Evolutionary conservation across 2,797 vertebrate genomes (phyloP).

Genomic region (Rhincodon typus): DNA sequence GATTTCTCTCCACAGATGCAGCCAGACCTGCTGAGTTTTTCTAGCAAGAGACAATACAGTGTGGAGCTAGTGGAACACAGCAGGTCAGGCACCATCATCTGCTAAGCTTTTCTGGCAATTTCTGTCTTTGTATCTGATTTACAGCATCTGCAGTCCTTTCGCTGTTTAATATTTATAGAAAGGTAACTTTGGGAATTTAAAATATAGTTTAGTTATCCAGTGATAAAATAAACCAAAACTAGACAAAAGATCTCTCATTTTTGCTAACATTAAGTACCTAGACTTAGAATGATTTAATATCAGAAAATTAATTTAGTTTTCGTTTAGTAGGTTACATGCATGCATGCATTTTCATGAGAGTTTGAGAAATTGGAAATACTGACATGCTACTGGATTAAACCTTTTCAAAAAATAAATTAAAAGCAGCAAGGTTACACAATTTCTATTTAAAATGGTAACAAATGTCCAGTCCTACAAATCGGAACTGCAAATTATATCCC

Average conservation of each 20-base stretch:
- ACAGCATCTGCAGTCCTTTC: too few relatives aligned
- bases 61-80: too few relatives aligned
- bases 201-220: not conserved
- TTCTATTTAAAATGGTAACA: constrained; percentile 14
- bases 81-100: too few relatives aligned
- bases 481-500: constrained; percentile 54
- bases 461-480: constrained; percentile 40
- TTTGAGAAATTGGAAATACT: constrained; percentile 16
- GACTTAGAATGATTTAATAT: constrained; percentile 20
- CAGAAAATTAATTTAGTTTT: constrained; percentile 9
- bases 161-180: not conserved
- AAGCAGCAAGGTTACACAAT: not conserved
- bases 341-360: not conserved
- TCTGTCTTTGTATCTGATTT: too few relatives aligned
- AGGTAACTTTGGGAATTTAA: not conserved
- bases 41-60: too few relatives aligned
- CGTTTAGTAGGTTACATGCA: not conserved
- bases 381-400: not conserved
- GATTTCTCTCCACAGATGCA: too few relatives aligned
- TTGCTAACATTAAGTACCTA: not conserved
- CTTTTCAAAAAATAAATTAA: too few relatives aligned
- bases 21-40: too few relatives aligned
- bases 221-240: not conserved
- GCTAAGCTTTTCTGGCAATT: too few relatives aligned
- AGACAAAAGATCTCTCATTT: constrained; percentile 17